phyloP scores from a whole-genome alignment of 2,113 vertebrate genomes.

The Vulpes ferrilata region DNA sequence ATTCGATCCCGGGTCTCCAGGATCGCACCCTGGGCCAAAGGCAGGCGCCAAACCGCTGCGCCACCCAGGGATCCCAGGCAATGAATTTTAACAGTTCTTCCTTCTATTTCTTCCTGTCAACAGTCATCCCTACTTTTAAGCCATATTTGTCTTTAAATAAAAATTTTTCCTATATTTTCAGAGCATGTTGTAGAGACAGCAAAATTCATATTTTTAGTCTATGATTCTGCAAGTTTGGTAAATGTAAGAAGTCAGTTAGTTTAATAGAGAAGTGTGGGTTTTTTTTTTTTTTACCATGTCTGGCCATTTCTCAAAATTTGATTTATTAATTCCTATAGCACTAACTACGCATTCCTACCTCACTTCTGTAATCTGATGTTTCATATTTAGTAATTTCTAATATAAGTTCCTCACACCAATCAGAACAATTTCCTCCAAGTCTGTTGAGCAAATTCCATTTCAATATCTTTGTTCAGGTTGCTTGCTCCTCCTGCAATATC shows the following conservation, averaged over 20 bases:
- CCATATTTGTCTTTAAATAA: neutral
- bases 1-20: too few species aligned
- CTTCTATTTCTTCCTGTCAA: neutral
- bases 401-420: neutral
- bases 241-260: neutral
- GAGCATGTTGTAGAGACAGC: neutral
- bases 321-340: neutral
- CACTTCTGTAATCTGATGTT: neutral
- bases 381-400: neutral
- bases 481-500: neutral
- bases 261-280: neutral
- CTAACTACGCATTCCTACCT: neutral
- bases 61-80: too few species aligned
- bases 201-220: neutral
- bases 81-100: neutral
- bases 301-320: neutral
- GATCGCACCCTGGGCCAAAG: too few species aligned
- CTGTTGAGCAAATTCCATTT: neutral
- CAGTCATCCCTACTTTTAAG: neutral
- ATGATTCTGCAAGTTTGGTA: neutral
- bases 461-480: neutral
- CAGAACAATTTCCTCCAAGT: neutral
- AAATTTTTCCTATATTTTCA: neutral
- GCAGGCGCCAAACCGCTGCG: too few species aligned
- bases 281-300: neutral